Conservation (phyloP, 2,888 invertebrate species). For the Catocala nupta region DNA sequence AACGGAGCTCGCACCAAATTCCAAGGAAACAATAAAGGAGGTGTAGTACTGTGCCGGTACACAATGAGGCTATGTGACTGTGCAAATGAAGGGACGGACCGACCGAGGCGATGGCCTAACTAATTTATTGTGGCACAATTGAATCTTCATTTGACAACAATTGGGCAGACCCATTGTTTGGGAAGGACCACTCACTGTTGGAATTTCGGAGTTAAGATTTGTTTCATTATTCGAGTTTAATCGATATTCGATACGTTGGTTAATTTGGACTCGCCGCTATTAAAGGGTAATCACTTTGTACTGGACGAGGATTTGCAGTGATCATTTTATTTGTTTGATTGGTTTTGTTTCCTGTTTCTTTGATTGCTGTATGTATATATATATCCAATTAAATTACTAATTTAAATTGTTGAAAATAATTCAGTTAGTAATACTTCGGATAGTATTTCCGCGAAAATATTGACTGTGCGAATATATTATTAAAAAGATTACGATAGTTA, state of each 20-base stretch:
- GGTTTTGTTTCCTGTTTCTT: too few relatives aligned
- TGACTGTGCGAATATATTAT: too few relatives aligned
- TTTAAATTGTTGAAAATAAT: too few relatives aligned
- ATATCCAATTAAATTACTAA: too few relatives aligned
- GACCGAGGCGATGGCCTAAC: slow-evolving; percentile 56
- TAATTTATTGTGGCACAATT: slow-evolving; percentile 79
- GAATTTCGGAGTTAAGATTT: slow-evolving; percentile 63
- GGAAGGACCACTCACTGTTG: slow-evolving; percentile 47
- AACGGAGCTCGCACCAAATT: slow-evolving; percentile 61
- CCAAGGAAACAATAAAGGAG: slow-evolving; percentile 69
- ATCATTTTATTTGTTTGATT: too few relatives aligned
- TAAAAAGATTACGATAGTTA: too few relatives aligned
- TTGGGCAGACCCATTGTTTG: slow-evolving; percentile 75
- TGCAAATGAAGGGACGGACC: slow-evolving; percentile 72
- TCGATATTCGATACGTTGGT: slow-evolving; percentile 30
- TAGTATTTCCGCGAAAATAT: too few relatives aligned
- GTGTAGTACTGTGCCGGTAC: slow-evolving; percentile 57
- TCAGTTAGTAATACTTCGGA: too few relatives aligned
- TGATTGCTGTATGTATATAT: too few relatives aligned
- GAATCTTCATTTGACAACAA: slow-evolving; percentile 86
- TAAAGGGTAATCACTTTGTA: slow-evolving; percentile 24
- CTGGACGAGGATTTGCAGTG: not conserved
- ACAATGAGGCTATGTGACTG: slow-evolving; percentile 65
- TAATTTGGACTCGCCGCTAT: slow-evolving; percentile 24
- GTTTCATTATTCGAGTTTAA: slow-evolving; percentile 54